These are phyloP conservation scores for Meloe dianella DNA, from an alignment of 2,888 invertebrate species.

Conservation along the genomic window DNA sequence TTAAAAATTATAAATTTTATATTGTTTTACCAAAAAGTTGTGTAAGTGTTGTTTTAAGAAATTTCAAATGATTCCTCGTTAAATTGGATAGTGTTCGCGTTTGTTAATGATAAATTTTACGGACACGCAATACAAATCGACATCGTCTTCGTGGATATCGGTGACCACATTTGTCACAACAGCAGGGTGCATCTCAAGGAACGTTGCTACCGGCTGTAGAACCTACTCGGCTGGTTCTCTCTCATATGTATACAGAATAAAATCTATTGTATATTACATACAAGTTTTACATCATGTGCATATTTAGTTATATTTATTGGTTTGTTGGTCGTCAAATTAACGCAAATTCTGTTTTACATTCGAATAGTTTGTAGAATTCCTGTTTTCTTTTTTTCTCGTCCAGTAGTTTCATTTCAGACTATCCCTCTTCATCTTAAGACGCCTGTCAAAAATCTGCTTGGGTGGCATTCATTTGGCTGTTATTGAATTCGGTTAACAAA, in stretches of 20 bases:
- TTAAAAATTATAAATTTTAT: too few species aligned
- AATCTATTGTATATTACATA: not conserved
- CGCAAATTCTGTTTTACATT: slow-evolving; percentile 6
- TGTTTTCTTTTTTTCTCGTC: not conserved
- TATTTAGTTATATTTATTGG: not conserved
- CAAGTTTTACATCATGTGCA: slow-evolving; percentile 10
- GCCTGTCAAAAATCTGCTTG: slow-evolving; percentile 4
- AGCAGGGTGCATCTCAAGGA: slow-evolving; percentile 32
- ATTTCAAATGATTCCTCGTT: too few species aligned
- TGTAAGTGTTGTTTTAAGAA: too few species aligned
- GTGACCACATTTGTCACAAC: slow-evolving; percentile 37
- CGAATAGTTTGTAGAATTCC: not conserved
- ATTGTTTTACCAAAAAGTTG: too few species aligned
- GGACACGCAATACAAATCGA: slow-evolving; percentile 29
- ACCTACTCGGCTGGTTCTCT: slow-evolving; percentile 15
- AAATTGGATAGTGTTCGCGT: slow-evolving; percentile 12
- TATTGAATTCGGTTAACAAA: slow-evolving; percentile 10
- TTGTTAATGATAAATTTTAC: slow-evolving; percentile 32
- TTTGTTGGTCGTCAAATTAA: slow-evolving; percentile 8
- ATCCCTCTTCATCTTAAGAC: slow-evolving; percentile 3
- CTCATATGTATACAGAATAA: not conserved
- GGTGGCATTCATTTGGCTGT: slow-evolving; percentile 8
- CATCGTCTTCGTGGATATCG: slow-evolving; percentile 33
- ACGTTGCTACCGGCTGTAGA: slow-evolving; percentile 19
- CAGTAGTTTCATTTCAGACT: not conserved